Evolutionary conservation across 2,113 vertebrate species (phyloP).

Genomic region (Melanocharis versteri): DNA sequence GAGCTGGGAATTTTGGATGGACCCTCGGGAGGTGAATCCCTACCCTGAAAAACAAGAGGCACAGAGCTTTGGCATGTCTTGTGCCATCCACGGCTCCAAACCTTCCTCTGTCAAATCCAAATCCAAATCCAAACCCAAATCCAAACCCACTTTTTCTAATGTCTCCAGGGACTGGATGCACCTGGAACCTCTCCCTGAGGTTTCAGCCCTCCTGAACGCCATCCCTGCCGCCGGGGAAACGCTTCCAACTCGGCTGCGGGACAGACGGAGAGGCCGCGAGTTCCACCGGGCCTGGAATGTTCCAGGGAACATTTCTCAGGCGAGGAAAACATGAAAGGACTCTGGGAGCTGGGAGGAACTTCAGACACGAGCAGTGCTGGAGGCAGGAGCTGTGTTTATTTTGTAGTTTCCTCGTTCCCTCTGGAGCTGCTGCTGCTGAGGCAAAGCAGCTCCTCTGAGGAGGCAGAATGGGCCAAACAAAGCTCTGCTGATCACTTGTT

Average conservation of each 20-base stretch:
- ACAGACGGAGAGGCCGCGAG: background rate
- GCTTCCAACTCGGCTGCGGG: background rate
- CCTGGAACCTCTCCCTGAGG: background rate
- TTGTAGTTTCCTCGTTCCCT: background rate
- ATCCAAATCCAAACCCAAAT: too few species aligned
- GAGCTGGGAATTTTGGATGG: background rate
- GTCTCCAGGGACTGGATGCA: background rate
- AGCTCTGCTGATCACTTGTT: background rate
- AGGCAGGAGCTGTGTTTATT: conserved; percentile 20
- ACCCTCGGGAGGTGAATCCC: background rate
- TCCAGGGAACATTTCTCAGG: conserved; percentile 26
- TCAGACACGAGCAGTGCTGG: background rate
- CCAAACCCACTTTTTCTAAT: too few species aligned
- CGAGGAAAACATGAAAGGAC: background rate
- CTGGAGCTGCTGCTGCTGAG: background rate
- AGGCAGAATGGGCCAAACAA: background rate
- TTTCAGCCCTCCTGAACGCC: background rate
- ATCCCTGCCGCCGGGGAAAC: background rate
- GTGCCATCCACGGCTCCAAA: background rate
- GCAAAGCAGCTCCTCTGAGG: background rate
- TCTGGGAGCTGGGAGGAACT: background rate
- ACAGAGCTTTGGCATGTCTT: background rate
- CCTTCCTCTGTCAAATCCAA: background rate
- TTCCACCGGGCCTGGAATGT: background rate
- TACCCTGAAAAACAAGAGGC: background rate